Evolutionary conservation across 2,113 vertebrate species (phyloP).

Genomic region (Pedetes capensis): DNA sequence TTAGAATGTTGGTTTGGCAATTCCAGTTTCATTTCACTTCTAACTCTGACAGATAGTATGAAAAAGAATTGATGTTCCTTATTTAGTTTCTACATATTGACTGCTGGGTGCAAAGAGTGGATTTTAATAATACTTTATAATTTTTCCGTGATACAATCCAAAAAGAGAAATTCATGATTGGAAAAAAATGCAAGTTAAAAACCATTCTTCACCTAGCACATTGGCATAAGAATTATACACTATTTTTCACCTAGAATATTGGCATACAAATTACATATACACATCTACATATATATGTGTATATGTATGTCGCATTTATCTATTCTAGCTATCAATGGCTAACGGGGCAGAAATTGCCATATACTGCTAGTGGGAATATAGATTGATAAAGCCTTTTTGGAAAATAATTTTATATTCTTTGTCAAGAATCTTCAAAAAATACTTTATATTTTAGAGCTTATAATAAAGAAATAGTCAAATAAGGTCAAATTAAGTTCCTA

Average conservation of each 20-base stretch:
- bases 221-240: background rate
- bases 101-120: background rate
- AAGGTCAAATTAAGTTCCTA: conserved; percentile 14
- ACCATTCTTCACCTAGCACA: background rate
- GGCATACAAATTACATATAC: background rate
- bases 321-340: background rate
- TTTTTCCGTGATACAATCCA: background rate
- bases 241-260: background rate
- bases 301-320: background rate
- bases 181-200: conserved; percentile 14
- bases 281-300: background rate
- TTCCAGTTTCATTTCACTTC: conserved; percentile 34
- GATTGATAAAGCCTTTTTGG: background rate
- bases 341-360: background rate
- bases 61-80: background rate
- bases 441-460: background rate
- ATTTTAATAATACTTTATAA: conserved; percentile 35
- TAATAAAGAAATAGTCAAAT: conserved; percentile 9
- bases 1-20: background rate
- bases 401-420: background rate
- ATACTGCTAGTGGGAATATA: background rate
- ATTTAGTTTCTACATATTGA: background rate
- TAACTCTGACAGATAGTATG: background rate
- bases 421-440: background rate
- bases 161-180: conserved; percentile 21